These are phyloP conservation scores for Lucifuga dentata DNA, from an alignment of 2,113 vertebrate species.

Conservation along the genomic window DNA sequence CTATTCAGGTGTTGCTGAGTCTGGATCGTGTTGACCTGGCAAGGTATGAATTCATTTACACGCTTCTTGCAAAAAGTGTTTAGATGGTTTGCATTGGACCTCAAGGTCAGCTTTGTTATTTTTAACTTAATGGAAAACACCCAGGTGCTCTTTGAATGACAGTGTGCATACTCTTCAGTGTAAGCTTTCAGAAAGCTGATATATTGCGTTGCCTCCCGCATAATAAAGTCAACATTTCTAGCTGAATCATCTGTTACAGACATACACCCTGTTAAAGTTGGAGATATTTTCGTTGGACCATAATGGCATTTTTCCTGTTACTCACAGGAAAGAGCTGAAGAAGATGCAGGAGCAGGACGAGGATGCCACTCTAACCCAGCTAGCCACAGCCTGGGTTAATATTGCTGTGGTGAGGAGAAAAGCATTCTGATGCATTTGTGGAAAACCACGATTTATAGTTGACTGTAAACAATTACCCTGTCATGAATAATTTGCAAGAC, in stretches of 20 bases:
- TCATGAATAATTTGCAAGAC: conserved; percentile 7
- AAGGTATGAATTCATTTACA: conserved; percentile 80
- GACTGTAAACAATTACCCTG: not conserved
- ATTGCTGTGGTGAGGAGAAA: conserved; percentile 86
- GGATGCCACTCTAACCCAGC: conserved; percentile 94
- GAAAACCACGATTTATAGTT: not conserved
- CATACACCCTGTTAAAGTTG: not conserved
- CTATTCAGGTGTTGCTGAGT: conserved; percentile 91
- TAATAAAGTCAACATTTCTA: not conserved
- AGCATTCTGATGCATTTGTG: not conserved
- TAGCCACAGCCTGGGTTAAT: conserved; percentile 96
- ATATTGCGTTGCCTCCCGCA: not conserved
- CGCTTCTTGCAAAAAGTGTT: not conserved
- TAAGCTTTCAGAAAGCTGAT: not conserved
- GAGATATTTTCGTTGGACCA: not conserved
- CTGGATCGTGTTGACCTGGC: conserved; percentile 94
- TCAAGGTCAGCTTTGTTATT: not conserved
- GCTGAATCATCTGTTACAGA: not conserved
- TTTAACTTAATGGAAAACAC: not conserved
- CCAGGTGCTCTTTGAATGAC: not conserved
- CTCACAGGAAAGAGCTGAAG: conserved; percentile 93
- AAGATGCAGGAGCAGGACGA: conserved; percentile 98
- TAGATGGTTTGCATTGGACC: not conserved
- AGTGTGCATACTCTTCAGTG: not conserved
- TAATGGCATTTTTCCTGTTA: not conserved